Evolutionary conservation across 2,888 invertebrate species (phyloP), one percentile per base, ranked within the genome.

Genomic region (Aethes cnicana): DNA sequence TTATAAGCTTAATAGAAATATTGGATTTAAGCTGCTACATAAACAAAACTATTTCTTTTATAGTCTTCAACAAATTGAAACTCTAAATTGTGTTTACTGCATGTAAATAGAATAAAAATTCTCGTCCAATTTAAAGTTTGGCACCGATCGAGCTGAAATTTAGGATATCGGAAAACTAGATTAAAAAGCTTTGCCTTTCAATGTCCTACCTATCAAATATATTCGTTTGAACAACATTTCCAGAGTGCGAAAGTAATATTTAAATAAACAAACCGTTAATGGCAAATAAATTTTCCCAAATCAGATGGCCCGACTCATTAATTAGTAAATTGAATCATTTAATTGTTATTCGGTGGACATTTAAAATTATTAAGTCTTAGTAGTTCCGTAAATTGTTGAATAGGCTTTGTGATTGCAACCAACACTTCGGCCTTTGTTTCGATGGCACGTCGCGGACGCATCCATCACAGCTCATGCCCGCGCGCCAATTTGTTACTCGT

Each of bases 371-470:
- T 21, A 39, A 3, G 6, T 26, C 25, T 66, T 68, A 67, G 64
- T 72, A 67, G 61, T 66, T 81, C 66, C 58, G 57, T 60, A 72
- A 69, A 69, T 67, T 74, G 72, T 69, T 79, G 80, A 84, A 84
- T 84, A 84, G 80, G 70, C 77, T 69, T 66, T 78, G 74, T 81
- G 81, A 84, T 85, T 85, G 82, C 81, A 77, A 74, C 77, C 75
- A 81, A 78, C 83, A 80, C 81, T 84, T 77, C 76, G 74, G 72
- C 74, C 81, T 83, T 85, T 85, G 85, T 86, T 85, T 80, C 69
- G 71, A 72, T 65, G 71, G 69, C 79, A 77, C 78, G 77, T 78
- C 75, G 72, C 66, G 60, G 57, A 59, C 64, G 69, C 81, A 86
- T 87, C 84, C 76, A 86, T 86, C 84, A 85, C 75, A 70, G 79